These are phyloP conservation scores for Gorsachius magnificus DNA, from an alignment of 2,797 vertebrate species.

Conservation along the genomic window DNA sequence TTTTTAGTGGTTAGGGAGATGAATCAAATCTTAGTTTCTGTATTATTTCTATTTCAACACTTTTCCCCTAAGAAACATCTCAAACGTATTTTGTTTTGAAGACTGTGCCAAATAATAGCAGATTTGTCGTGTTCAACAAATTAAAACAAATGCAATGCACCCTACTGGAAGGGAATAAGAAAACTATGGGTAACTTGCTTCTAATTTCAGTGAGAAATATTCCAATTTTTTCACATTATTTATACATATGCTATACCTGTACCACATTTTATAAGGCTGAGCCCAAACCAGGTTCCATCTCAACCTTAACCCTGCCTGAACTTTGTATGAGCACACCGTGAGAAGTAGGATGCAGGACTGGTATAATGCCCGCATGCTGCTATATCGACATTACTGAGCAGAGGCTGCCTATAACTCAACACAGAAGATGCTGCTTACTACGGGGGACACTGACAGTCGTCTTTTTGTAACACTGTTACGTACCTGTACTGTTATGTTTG, in stretches of 20 bases:
- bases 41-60: not conserved
- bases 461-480: not conserved
- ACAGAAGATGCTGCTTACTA: not conserved
- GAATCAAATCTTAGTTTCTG: not conserved
- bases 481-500: not conserved
- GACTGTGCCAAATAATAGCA: not conserved
- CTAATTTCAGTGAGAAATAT: not conserved
- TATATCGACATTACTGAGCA: not conserved
- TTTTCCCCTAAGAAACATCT: not conserved
- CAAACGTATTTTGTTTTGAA: not conserved
- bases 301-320: not conserved
- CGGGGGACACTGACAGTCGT: not conserved
- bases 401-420: not conserved
- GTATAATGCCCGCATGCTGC: too few species aligned
- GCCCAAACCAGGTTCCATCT: not conserved
- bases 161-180: not conserved
- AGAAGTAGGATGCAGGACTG: not conserved
- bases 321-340: not conserved
- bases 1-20: not conserved
- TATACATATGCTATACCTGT: not conserved
- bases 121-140: not conserved
- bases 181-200: not conserved
- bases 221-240: not conserved
- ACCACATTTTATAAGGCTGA: not conserved
- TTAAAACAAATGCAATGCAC: not conserved